Percentiles rank a stretch among this genome's conserved stretches.
Conservation (phyloP, 2,888 invertebrate genomes). For the Papilio demoleus region DNA sequence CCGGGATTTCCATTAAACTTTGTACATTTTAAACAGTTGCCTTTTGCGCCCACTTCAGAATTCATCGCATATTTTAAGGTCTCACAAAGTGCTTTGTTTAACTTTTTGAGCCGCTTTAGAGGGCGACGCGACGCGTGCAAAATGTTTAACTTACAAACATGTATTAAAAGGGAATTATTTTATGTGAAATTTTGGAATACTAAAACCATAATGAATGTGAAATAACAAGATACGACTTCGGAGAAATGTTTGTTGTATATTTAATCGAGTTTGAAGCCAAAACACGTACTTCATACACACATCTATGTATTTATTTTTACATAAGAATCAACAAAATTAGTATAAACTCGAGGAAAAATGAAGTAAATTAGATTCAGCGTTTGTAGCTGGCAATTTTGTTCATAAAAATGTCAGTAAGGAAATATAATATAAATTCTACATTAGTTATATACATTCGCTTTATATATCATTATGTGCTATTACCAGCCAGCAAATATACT, state of each 20-base stretch:
- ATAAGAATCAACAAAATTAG: neutral
- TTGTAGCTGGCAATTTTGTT: neutral
- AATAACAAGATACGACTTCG: conserved; percentile 16
- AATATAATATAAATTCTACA: neutral
- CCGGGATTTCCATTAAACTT: conserved; percentile 75
- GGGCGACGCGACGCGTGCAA: conserved; percentile 51
- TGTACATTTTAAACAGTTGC: conserved; percentile 76
- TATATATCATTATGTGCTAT: neutral
- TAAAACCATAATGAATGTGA: conserved; percentile 14
- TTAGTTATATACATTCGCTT: neutral
- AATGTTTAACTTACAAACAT: conserved; percentile 48
- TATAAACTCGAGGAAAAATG: conserved; percentile 2
- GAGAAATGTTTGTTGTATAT: conserved; percentile 10
- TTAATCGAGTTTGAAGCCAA: neutral
- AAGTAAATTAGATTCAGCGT: neutral
- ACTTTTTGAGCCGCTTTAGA: conserved; percentile 66
- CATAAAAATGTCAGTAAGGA: neutral
- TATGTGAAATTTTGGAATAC: conserved; percentile 21
- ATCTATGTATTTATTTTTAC: neutral
- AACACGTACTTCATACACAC: neutral
- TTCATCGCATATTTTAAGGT: conserved; percentile 77
- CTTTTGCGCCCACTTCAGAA: conserved; percentile 70
- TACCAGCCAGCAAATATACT: conserved; percentile 11
- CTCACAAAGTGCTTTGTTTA: conserved; percentile 72
- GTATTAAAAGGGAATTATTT: conserved; percentile 27